Base-by-base conservation (phyloP, 2,888 invertebrate species). In the Neoitamus cyanurus region DNA sequence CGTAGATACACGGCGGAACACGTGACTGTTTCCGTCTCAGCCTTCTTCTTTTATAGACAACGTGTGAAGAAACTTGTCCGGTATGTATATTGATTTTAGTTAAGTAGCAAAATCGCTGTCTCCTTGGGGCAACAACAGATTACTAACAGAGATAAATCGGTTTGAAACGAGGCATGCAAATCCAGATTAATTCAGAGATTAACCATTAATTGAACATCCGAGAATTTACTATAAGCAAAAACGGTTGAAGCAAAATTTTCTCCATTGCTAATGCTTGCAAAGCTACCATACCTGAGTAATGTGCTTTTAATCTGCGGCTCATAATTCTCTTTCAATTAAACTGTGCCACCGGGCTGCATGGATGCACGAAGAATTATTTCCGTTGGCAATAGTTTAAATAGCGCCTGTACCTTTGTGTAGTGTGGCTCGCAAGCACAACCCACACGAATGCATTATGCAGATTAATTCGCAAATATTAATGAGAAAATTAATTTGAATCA, bases 251-350 rank as follows among this genome's bases (percentile, higher is more conserved):
- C 13, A 5, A 42, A 42, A 42, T 42, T 42, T 42, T 42, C 25
- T 58, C 25, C 6, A 25, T 58, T 58, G 58, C 58, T 9, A 31
- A 31, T 4, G 28, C 30, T 30, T 3, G 13, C 70, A 70, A 70
- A 70, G 30, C n/a, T 1, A 69, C 11, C 25, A 70, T 11, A 31
- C 30, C 70, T 31, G 70, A 70, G 30, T 31, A 70, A 70, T 70
- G 70, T 31, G 70, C 9, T 13, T 70, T 70, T 70, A 70, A 70
- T 70, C 30, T 70, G 30, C n/a, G 31, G 6, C 70, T 30, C 70
- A 70, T 70, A 70, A 70, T 70, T 70, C 70, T 70, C 30, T 28
- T 70, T 70, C 70, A 70, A 70, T 70, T 70, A 70, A 58, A 25
- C 25, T 11, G 20, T 25, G 58, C 58, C 58, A 25, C 20, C 15